Conservation (phyloP, 2,113 vertebrate species). For the Rissa tridactyla region DNA sequence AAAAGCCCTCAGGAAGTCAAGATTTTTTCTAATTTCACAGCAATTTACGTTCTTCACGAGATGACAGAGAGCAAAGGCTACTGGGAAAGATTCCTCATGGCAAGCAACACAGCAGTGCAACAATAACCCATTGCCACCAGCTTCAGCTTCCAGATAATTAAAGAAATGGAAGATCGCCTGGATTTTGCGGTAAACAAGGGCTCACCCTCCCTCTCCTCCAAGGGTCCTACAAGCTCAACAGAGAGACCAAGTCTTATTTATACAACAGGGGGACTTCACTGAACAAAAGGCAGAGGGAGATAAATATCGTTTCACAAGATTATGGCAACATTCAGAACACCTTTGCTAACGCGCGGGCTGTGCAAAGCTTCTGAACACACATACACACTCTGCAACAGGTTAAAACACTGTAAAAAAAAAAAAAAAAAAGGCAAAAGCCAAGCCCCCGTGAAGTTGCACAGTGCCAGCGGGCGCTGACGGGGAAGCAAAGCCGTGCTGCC, state of each 20-base stretch:
- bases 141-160: not conserved
- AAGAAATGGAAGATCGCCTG: not conserved
- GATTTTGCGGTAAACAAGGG: not conserved
- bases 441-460: not conserved
- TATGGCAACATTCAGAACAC: fast-evolving
- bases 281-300: not conserved
- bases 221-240: not conserved
- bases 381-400: not conserved
- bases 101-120: not conserved
- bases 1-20: not conserved
- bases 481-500: not conserved
- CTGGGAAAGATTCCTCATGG: not conserved
- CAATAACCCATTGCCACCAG: not conserved
- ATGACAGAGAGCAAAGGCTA: fast-evolving
- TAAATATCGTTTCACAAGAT: fast-evolving
- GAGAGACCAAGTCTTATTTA: not conserved
- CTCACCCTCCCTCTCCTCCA: not conserved
- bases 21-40: not conserved
- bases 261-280: not conserved
- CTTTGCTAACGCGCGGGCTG: not conserved
- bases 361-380: not conserved
- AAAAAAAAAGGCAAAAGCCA: not conserved
- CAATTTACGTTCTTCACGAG: not conserved
- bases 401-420: not conserved
- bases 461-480: not conserved